These are phyloP conservation scores for Thyatira batis DNA, from an alignment of 2,888 invertebrate genomes.

Conservation along the genomic window DNA sequence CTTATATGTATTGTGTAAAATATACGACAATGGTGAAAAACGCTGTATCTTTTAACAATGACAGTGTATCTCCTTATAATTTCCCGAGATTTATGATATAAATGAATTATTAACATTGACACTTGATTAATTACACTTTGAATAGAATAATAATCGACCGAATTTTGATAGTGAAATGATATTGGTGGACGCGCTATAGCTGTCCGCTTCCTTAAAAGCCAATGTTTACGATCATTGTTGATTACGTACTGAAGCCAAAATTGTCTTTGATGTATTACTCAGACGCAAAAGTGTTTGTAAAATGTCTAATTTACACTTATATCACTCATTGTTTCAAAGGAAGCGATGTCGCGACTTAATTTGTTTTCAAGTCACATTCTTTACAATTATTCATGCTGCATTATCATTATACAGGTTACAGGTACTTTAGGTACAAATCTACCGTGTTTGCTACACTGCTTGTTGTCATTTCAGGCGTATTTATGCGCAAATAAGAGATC, in stretches of 20 bases:
- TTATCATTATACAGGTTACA: background rate
- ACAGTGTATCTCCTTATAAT: too few species aligned
- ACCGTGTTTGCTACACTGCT: background rate
- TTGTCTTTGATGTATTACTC: slow-evolving; percentile 1
- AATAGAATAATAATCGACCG: too few species aligned
- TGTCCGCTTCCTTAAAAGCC: background rate
- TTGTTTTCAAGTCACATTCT: slow-evolving; percentile 7
- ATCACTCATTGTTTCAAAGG: slow-evolving; percentile 31
- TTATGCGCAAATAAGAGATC: too few species aligned
- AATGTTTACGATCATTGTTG: background rate
- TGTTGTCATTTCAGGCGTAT: too few species aligned
- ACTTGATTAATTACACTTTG: too few species aligned
- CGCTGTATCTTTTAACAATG: too few species aligned
- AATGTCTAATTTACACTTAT: slow-evolving; percentile 31
- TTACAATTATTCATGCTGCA: background rate
- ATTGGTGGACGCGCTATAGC: too few species aligned
- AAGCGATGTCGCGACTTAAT: slow-evolving; percentile 5
- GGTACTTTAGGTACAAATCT: background rate
- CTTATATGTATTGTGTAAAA: too few species aligned
- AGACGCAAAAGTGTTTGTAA: slow-evolving; percentile 5
- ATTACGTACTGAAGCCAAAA: background rate
- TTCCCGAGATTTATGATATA: too few species aligned
- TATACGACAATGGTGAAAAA: too few species aligned
- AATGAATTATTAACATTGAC: too few species aligned
- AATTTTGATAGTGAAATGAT: too few species aligned